Evolutionary conservation across 2,888 invertebrate genomes (phyloP).

Genomic region (Epistrophella euchroma): DNA sequence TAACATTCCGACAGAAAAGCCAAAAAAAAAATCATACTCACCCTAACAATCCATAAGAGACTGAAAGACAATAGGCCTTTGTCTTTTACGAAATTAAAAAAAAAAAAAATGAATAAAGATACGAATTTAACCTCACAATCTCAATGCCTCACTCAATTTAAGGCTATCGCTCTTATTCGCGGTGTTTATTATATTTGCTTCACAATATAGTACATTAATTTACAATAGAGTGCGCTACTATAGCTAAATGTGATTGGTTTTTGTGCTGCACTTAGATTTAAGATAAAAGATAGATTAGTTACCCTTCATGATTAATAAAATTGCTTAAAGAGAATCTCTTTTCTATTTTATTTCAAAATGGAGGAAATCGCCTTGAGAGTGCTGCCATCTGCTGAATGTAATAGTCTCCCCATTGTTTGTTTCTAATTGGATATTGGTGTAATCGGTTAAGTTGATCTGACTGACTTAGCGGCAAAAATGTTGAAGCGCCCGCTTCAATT

Average conservation of each 20-base stretch:
- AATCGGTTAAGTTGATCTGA: conserved; percentile 70
- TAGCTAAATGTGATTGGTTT: conserved; percentile 38
- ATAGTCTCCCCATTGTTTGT: conserved; percentile 68
- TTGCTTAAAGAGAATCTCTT: conserved; percentile 25
- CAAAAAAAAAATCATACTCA: conserved; percentile 29
- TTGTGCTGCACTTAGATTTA: conserved; percentile 35
- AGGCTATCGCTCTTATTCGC: conserved; percentile 37
- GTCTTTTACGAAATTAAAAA: conserved; percentile 32
- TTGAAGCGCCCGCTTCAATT: conserved; percentile 50
- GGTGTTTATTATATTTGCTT: conserved; percentile 58
- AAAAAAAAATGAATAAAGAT: not conserved
- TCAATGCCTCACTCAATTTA: conserved; percentile 7
- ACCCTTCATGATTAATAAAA: conserved; percentile 62
- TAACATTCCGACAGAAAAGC: conserved; percentile 54
- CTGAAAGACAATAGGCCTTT: conserved; percentile 58
- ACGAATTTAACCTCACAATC: conserved; percentile 36
- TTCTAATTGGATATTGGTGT: conserved; percentile 69
- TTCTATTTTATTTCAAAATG: conserved; percentile 2
- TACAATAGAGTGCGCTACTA: conserved; percentile 62
- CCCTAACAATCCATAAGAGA: conserved; percentile 1
- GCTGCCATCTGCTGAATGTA: conserved; percentile 48
- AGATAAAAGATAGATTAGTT: conserved; percentile 56
- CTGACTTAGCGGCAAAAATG: conserved; percentile 64
- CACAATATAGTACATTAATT: conserved; percentile 62
- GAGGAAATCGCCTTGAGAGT: conserved; percentile 10